phyloP scores from a whole-genome alignment of 2,113 vertebrate genomes.

The Oriolus oriolus region DNA sequence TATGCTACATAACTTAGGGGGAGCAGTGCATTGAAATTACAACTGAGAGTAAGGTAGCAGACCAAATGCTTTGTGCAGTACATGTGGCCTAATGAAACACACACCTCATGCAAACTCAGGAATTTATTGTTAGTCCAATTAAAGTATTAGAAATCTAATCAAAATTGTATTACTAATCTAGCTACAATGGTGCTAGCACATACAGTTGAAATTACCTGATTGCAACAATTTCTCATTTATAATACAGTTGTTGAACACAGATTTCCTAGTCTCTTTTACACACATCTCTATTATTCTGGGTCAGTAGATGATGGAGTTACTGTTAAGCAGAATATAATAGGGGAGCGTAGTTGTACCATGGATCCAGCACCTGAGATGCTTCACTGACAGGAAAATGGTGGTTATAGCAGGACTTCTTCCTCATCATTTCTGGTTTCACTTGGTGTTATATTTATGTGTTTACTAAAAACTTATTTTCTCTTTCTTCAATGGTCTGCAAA shows the following conservation, averaged over 20 bases:
- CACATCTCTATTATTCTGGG: background rate
- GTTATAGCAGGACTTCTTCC: background rate
- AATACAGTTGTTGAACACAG: background rate
- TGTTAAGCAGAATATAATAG: background rate
- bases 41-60: background rate
- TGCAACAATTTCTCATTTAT: background rate
- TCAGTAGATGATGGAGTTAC: background rate
- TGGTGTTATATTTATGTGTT: background rate
- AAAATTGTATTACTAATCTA: background rate
- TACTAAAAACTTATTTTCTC: background rate
- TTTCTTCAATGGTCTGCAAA: background rate
- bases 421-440: background rate
- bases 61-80: background rate
- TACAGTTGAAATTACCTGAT: background rate
- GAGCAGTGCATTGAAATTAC: background rate
- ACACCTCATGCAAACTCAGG: background rate
- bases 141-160: background rate
- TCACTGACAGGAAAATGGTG: background rate
- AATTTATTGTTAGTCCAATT: background rate
- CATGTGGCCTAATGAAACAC: background rate
- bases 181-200: background rate
- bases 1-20: background rate
- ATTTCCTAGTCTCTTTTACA: background rate
- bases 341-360: rapidly evolving
- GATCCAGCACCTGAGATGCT: background rate